phyloP scores from a whole-genome alignment of 1,140 invertebrate genomes.

The Drosophila sp. region DNA sequence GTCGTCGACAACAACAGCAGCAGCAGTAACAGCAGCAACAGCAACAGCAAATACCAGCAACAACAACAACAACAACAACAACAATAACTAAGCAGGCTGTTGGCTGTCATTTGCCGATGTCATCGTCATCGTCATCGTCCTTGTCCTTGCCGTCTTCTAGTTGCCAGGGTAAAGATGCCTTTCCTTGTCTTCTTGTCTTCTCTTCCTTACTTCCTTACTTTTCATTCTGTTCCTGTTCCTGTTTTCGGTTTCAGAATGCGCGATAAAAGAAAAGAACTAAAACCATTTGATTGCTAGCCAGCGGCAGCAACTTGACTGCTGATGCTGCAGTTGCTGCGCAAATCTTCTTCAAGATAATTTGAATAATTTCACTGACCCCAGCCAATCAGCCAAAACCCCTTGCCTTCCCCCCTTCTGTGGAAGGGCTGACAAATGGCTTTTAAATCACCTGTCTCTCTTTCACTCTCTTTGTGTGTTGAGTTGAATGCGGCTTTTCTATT shows the following conservation, averaged over 20 bases:
- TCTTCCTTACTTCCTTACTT: neutral
- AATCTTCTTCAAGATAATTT: slow-evolving; percentile 74
- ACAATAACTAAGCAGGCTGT: slow-evolving; percentile 31
- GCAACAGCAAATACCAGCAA: slow-evolving; percentile 3
- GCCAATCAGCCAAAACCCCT: slow-evolving; percentile 60
- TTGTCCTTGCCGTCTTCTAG: slow-evolving; percentile 7
- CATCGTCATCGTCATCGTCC: slow-evolving; percentile 1
- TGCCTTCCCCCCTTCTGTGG: neutral
- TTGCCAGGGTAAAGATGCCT: slow-evolving; percentile 1
- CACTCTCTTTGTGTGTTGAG: slow-evolving; percentile 18
- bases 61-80: neutral
- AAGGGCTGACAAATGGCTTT: slow-evolving; percentile 72
- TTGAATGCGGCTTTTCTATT: slow-evolving; percentile 1
- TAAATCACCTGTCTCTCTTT: slow-evolving; percentile 71
- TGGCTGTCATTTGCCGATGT: slow-evolving; percentile 57
- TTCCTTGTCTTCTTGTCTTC: neutral
- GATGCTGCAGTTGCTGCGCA: slow-evolving; percentile 32
- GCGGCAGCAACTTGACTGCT: slow-evolving; percentile 22
- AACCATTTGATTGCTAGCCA: slow-evolving; percentile 64
- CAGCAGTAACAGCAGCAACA: slow-evolving; percentile 38
- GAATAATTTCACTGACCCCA: slow-evolving; percentile 77
- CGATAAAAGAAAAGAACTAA: slow-evolving; percentile 75
- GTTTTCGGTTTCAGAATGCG: slow-evolving; percentile 23
- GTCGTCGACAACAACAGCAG: slow-evolving; percentile 36
- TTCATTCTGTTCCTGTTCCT: slow-evolving; percentile 7